phyloP scores from a whole-genome alignment of 2,888 invertebrate species.

The Magallana nippona region DNA sequence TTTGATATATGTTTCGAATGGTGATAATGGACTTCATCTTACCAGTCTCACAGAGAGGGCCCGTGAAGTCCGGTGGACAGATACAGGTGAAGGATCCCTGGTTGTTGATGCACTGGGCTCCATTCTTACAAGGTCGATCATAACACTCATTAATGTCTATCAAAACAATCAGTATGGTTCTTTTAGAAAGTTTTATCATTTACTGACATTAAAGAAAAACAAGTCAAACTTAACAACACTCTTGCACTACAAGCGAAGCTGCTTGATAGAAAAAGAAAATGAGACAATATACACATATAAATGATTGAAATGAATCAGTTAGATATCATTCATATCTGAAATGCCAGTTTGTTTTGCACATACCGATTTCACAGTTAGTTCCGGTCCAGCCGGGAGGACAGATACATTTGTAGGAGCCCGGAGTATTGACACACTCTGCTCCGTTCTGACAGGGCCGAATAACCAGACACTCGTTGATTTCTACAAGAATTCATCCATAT shows the following conservation, averaged over 20 bases:
- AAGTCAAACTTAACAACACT: neutral
- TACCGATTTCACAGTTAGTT: constrained; percentile 59
- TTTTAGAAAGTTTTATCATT: neutral
- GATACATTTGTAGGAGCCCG: constrained; percentile 83
- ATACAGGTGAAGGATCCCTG: constrained; percentile 74
- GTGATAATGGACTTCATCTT: neutral
- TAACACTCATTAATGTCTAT: constrained; percentile 93
- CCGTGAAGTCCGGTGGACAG: constrained; percentile 72
- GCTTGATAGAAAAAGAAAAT: no score
- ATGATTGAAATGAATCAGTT: no score
- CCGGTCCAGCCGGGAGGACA: constrained; percentile 70
- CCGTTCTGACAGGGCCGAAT: constrained; percentile 73
- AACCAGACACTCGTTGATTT: constrained; percentile 92
- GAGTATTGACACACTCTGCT: constrained; percentile 73
- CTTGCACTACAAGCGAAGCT: no score
- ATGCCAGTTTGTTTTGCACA: constrained; percentile 14
- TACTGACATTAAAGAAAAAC: neutral
- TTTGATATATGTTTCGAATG: no score
- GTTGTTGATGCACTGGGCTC: constrained; percentile 72
- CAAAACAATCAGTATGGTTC: neutral
- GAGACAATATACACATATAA: no score
- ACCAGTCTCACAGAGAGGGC: constrained; percentile 87
- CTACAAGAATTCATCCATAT: constrained; percentile 53
- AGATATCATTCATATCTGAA: no score
- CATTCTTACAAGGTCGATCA: constrained; percentile 73